Evolutionary conservation across 2,113 vertebrate genomes (phyloP), one percentile per base, ranked within the genome.

Genomic region (Conger conger): DNA sequence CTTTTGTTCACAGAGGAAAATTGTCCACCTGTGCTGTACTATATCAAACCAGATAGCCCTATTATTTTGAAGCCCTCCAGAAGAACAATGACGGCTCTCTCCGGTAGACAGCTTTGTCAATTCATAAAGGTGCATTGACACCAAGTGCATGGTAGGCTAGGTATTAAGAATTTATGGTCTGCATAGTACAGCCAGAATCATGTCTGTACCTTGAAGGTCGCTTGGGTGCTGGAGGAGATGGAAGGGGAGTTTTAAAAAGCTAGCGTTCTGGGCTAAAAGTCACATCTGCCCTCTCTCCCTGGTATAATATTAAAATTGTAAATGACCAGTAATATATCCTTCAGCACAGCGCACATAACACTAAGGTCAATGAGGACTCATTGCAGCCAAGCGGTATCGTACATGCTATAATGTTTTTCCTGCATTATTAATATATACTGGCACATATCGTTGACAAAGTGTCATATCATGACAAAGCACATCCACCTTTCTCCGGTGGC

Each of bases 121-220:
- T 89, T 90, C 90, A 91, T 92, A 89, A 89, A 90, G 88, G 83
- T 86, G 88, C 88, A 87, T 81, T 83, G 45, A 88, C 87, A 83
- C 91, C 87, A 88, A 87, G 88, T 86, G 87, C 87, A 89, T 88
- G 83, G 18, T 76, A 87, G 84, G 84, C 88, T 87, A 85, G 82
- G 79, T 88, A 89, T 91, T 88, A 89, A 88, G 88, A 92, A 92
- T 92, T 89, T 90, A 91, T 91, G 82, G 79, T 85, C 93, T 87
- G 87, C 86, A 86, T 89, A 84, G 88, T 85, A 88, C 87, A 91
- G 86, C 82, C 80, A 77, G 91, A 92, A 90, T 88, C 76, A 77
- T 89, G 90, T 90, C 89, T 92, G 89, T 91, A 88, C 86, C 86
- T 88, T 87, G 86, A 84, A 82, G 36, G 82, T 78, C 80, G 83